Evolutionary conservation across 2,797 vertebrate species (phyloP).

Genomic region (Enteromius treurensis): DNA sequence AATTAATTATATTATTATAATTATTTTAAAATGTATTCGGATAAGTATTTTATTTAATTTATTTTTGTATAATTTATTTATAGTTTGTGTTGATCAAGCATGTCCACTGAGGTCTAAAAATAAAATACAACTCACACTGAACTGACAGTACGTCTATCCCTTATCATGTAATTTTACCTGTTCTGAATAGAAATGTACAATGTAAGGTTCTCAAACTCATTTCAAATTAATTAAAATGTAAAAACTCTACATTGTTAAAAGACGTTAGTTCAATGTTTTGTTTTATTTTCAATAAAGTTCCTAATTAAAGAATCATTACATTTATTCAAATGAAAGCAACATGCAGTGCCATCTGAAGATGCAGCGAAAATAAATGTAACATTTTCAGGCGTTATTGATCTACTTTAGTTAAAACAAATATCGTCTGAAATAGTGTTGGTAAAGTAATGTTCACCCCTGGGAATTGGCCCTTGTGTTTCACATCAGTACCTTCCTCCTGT

Average conservation of each 20-base stretch:
- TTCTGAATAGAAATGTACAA: background rate
- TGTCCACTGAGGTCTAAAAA: too few species aligned
- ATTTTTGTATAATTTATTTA: too few species aligned
- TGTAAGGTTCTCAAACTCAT: background rate
- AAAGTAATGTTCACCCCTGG: constrained; percentile 57
- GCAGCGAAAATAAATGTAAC: background rate
- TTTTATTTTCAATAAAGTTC: background rate
- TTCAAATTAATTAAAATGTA: background rate
- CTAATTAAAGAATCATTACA: background rate
- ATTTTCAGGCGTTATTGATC: background rate
- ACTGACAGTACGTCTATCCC: background rate
- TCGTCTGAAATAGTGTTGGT: constrained; percentile 43
- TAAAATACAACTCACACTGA: too few species aligned
- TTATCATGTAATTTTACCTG: too few species aligned
- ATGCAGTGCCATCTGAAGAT: background rate
- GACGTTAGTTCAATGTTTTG: too few species aligned
- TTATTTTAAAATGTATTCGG: too few species aligned
- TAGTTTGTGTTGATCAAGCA: too few species aligned
- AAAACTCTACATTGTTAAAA: background rate
- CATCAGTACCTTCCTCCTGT: constrained; percentile 59
- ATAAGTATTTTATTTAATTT: too few species aligned
- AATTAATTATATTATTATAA: too few species aligned
- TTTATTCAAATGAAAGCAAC: background rate
- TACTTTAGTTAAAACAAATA: constrained; percentile 6
- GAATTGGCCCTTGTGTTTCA: constrained; percentile 60